Conservation (phyloP, 2,797 vertebrate species). For the Enteromius paludinosus region DNA sequence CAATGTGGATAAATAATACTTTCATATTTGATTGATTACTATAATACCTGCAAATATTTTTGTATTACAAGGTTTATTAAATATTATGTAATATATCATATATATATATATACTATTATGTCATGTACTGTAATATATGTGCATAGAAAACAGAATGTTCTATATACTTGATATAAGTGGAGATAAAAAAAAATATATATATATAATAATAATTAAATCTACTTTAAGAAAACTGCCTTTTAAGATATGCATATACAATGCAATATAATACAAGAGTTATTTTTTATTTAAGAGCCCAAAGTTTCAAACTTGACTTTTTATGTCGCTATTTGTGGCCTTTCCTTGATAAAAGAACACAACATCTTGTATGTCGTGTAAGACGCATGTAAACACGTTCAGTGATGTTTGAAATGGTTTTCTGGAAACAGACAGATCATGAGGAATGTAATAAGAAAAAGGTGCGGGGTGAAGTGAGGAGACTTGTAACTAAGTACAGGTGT, state of each 20-base stretch:
- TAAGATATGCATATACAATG: background rate
- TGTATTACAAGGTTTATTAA: background rate
- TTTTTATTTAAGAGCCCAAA: background rate
- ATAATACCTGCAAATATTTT: background rate
- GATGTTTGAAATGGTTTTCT: background rate
- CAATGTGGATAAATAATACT: background rate
- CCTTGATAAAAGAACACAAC: background rate
- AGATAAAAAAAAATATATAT: background rate
- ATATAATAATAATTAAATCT: background rate
- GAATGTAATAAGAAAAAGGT: background rate
- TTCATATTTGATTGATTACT: background rate
- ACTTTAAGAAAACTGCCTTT: background rate
- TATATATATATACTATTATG: background rate
- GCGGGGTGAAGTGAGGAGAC: constrained; percentile 5
- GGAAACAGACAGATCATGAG: background rate
- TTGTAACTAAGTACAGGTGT: constrained; percentile 1
- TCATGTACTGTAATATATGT: background rate
- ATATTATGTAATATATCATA: background rate
- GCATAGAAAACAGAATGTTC: background rate
- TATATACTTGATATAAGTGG: background rate
- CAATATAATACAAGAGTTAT: background rate
- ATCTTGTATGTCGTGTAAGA: background rate
- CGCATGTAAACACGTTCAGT: background rate
- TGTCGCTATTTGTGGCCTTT: background rate
- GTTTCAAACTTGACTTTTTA: background rate